phyloP scores from a whole-genome alignment of 2,797 vertebrate species.

The Sebastes vulpes region DNA sequence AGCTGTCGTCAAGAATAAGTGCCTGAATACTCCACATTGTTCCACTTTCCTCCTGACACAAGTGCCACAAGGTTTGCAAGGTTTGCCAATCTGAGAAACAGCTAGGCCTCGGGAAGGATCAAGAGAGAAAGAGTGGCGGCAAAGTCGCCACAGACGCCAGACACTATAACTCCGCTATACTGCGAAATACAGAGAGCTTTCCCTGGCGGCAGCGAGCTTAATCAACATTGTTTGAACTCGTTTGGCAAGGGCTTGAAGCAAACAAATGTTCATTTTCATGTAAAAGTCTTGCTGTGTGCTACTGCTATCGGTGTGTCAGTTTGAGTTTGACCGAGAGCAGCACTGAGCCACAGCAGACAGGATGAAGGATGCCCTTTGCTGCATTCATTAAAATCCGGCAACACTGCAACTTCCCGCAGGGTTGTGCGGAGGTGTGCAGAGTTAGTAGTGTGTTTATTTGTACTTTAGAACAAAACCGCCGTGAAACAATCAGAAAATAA shows the following conservation, averaged over 20 bases:
- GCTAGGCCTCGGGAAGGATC: no score
- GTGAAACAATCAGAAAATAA: no score
- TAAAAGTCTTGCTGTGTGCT: neutral
- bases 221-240: neutral
- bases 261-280: neutral
- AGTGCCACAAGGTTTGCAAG: neutral
- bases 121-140: neutral
- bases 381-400: no score
- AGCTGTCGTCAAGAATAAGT: neutral
- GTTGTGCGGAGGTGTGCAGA: no score
- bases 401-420: no score
- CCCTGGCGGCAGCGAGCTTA: neutral
- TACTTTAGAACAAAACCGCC: accelerated
- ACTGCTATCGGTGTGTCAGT: no score
- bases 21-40: neutral
- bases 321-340: no score
- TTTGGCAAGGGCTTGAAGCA: neutral
- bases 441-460: no score
- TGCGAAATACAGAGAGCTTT: neutral
- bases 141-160: neutral
- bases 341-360: no score
- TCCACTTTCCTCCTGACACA: neutral
- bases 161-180: neutral
- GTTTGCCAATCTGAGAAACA: neutral
- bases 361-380: no score